Evolutionary conservation across 2,113 vertebrate genomes (phyloP).

Genomic region (Charadrius vociferus): DNA sequence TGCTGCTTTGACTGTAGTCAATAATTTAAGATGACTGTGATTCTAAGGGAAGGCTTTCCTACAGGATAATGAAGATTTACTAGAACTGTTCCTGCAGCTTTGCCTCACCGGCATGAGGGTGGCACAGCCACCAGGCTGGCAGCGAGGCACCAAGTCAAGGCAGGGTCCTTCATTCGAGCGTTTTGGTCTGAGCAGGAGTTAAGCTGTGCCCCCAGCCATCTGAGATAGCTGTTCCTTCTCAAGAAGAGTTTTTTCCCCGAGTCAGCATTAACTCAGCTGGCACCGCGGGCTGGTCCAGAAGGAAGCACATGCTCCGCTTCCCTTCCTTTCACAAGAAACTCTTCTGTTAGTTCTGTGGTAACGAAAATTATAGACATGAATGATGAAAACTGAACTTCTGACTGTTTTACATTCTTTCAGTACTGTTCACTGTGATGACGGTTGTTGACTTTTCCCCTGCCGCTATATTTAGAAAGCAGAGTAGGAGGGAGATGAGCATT

Average conservation of each 20-base stretch:
- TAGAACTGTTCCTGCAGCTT: neutral
- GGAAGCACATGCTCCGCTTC: neutral
- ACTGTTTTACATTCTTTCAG: constrained; percentile 40
- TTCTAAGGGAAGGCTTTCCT: neutral
- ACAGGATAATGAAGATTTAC: neutral
- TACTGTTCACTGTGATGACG: neutral
- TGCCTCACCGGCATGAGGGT: neutral
- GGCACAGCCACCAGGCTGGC: neutral
- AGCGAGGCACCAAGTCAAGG: neutral
- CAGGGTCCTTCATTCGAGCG: neutral
- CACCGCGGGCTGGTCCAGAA: neutral
- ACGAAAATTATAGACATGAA: neutral
- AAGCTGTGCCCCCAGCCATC: neutral
- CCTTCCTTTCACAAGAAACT: neutral
- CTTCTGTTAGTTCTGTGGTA: constrained; percentile 6
- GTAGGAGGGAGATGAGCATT: neutral
- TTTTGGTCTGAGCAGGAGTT: neutral
- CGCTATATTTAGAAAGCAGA: constrained; percentile 10
- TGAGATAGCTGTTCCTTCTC: neutral
- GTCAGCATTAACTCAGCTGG: constrained; percentile 10
- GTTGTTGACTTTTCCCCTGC: constrained; percentile 17
- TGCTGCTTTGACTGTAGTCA: neutral
- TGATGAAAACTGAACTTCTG: constrained; percentile 6
- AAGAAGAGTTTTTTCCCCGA: neutral
- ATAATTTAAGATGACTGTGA: neutral